These are phyloP conservation scores for Triplophysa bombifrons DNA, from an alignment of 2,797 vertebrate species.

Conservation along the genomic window DNA sequence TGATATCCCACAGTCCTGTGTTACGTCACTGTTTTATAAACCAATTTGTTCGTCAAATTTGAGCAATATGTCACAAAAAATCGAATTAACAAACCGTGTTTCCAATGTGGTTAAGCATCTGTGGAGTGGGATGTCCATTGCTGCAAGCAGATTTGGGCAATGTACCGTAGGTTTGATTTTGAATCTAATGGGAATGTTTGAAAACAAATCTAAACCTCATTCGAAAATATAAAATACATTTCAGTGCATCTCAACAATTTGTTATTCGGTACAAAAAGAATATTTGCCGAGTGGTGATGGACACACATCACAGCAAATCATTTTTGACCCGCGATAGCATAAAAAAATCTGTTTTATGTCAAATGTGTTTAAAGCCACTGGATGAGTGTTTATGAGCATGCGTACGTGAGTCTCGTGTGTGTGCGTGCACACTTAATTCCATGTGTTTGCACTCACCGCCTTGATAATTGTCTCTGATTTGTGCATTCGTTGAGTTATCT, in stretches of 20 bases:
- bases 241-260: not conserved
- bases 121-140: not conserved
- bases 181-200: conserved; percentile 16
- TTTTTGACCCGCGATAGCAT: not conserved
- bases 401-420: conserved; percentile 6
- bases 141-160: conserved; percentile 23
- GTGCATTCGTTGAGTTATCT: conserved; percentile 60
- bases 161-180: conserved; percentile 19
- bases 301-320: not conserved
- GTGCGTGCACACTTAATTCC: conserved; percentile 15
- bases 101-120: not conserved
- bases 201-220: conserved; percentile 13
- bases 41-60: not conserved
- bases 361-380: not conserved
- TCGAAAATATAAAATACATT: not conserved
- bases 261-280: not conserved
- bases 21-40: not conserved
- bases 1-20: not conserved
- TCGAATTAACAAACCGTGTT: conserved; percentile 26
- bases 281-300: not conserved
- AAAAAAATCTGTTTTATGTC: conserved; percentile 7
- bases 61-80: conserved; percentile 12
- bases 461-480: conserved; percentile 59
- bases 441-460: conserved; percentile 38
- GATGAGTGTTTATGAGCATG: conserved; percentile 1